Base-by-base conservation (phyloP, 2,113 vertebrate genomes). In the Oryzias melastigma region DNA sequence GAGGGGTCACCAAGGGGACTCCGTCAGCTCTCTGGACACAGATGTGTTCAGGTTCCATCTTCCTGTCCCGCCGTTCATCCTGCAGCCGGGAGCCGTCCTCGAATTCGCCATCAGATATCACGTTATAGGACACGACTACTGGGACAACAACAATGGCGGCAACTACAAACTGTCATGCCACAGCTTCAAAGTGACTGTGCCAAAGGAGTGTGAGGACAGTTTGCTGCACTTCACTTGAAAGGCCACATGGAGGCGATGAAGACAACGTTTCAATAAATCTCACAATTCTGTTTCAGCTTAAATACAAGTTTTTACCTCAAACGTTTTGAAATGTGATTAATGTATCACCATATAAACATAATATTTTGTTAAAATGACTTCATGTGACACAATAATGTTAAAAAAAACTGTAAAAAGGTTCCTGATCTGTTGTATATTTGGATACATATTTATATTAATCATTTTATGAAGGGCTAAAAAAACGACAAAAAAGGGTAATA, bases 161-260 rank as follows among this genome's bases (percentile, higher is more conserved):
- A 94, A 99, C 87, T 99, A 97, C 89, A 94, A 88, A 60, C 90
- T 98, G 20, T 92, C 89, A 0, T 98, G 93, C 71, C 88, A 93
- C 77, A 87, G 83, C 69, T 95, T 95, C 59, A 93, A 92, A 14
- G 87, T 98, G 49, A 92, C 85, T 5, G 89, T 96, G 78, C 95
- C 95, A 0, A 92, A 89, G 16, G 96, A 98, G 70, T 95, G 94
- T n/a, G 94, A 98, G 62, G 93, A 92, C 45, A 98, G 95, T 87
- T 92, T 95, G 93, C 92, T 96, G 86, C 96, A 97, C 79, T 99
- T 98, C 69, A 94, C 93, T 70, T 98, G 82, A 95, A 6, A 19
- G 45, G 5, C 56, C 81, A 81, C 67, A 3, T 0, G 22, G 27
- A 25, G 55, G 58, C 10, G 75, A n/a, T 52, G 47, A 13, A 8